Evolutionary conservation across 2,797 vertebrate genomes (phyloP), one percentile per base, ranked within the genome.

Genomic region (Philypnodon macrostomus): DNA sequence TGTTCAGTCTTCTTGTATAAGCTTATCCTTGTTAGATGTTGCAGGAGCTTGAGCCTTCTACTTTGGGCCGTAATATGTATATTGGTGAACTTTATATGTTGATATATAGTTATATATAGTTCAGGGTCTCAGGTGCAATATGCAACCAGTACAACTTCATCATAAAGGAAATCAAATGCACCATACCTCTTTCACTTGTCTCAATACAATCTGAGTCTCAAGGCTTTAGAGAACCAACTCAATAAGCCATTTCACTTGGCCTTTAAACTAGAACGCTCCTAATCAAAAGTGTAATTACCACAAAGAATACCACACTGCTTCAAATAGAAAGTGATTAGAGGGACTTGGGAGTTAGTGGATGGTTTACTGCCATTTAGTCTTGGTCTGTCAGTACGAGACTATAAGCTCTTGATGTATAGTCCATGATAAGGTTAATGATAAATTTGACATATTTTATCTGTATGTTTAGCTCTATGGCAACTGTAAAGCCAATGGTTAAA

Each of bases 301-400:
- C 55, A 49, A 48, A 64, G 50, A 68, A 58, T 58, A 67, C 12
- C 30, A 34, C 41, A 38, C 36, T 29, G 42, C 57, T 49, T 55
- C 62, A 72, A 75, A 68, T 67, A 70, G 66, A 70, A 73, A 42
- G 49, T 37, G 52, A 76, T 70, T 56, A 51, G 21, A 53, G 53
- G 12, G 23, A 52, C 40, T 17, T 15, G 15, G 17, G 45, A 57
- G 66, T 75, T 50, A 63, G 68, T 47, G 59, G 47, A 47, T 36
- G 48, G 24, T 36, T 46, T 12, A 42, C 27, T 3, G 15, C 8
- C 10, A 31, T 31, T 14, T 23, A 16, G 14, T 29, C 23, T 21
- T 26, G 35, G 32, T 58, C 34, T 17, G 21, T 33, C 47, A n/a
- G n/a, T n/a, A n/a, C n/a, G n/a, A n/a, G n/a, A n/a, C 42, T 47